phyloP scores from a whole-genome alignment of 1,140 invertebrate genomes.

The Zaprionus gabonicus region DNA sequence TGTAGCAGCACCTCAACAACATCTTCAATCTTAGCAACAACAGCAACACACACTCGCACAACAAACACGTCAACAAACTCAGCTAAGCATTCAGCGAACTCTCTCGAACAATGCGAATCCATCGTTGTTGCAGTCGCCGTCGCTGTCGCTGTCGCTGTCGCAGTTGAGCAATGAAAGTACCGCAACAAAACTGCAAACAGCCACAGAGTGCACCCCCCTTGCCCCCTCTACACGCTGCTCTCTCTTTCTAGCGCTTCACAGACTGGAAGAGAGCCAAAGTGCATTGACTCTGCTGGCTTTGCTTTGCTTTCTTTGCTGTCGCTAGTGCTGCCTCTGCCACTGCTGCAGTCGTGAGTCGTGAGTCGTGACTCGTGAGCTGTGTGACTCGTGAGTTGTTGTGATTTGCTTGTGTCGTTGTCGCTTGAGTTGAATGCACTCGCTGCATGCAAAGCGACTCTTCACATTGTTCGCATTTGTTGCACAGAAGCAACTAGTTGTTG shows the following conservation, averaged over 20 bases:
- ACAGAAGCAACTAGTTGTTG: not conserved
- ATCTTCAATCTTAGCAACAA: slow-evolving; percentile 37
- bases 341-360: slow-evolving; percentile 28
- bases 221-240: slow-evolving; percentile 15
- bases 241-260: slow-evolving; percentile 24
- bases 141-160: not conserved
- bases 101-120: slow-evolving; percentile 44
- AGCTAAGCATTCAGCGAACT: slow-evolving; percentile 4
- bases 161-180: slow-evolving; percentile 80
- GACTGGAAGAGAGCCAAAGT: slow-evolving; percentile 61
- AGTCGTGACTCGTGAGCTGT: not conserved
- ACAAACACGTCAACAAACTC: not conserved
- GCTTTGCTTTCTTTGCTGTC: slow-evolving; percentile 49
- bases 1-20: slow-evolving; percentile 40
- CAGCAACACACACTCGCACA: slow-evolving; percentile 72
- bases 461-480: not conserved
- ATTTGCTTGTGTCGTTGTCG: not conserved
- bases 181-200: slow-evolving; percentile 67
- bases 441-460: slow-evolving; percentile 1
- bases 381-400: not conserved
- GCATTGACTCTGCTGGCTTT: slow-evolving; percentile 63
- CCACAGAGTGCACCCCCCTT: not conserved
- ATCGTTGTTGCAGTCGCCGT: slow-evolving; percentile 20
- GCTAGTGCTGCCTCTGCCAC: slow-evolving; percentile 13
- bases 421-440: slow-evolving; percentile 1